Conservation (phyloP, 2,797 vertebrate genomes). For the Sitta carolinensis region DNA sequence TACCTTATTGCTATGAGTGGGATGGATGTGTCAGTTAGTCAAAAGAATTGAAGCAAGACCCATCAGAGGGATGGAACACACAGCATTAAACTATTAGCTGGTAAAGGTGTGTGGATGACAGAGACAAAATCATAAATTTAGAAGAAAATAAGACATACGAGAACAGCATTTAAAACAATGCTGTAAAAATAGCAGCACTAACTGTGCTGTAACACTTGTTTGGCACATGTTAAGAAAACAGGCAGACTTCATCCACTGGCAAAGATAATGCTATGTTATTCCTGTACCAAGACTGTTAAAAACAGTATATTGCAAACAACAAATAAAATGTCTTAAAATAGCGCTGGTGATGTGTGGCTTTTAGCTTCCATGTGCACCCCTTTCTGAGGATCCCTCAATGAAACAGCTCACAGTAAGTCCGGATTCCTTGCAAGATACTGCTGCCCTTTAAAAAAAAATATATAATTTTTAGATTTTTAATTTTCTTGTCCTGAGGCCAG, state of each 20-base stretch:
- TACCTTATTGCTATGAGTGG: background rate
- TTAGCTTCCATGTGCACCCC: background rate
- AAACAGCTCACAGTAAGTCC: background rate
- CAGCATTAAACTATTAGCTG: background rate
- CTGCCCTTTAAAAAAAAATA: background rate
- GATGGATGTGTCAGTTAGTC: background rate
- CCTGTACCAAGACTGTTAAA: background rate
- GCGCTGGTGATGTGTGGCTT: background rate
- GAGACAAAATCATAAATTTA: constrained; percentile 15
- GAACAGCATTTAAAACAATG: background rate
- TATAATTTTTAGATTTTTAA: background rate
- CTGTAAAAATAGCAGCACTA: constrained; percentile 18
- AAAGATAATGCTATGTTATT: background rate
- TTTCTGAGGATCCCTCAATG: background rate
- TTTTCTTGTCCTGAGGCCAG: background rate
- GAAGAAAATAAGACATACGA: background rate
- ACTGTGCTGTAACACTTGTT: background rate
- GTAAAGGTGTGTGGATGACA: background rate
- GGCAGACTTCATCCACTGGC: background rate
- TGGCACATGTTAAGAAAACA: background rate
- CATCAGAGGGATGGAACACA: background rate
- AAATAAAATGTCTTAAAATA: background rate
- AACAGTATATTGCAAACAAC: background rate
- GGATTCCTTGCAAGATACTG: background rate
- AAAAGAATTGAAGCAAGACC: background rate